These are phyloP conservation scores for Brevipalpus yothersi DNA, from an alignment of 1,140 invertebrate species.

Conservation along the genomic window DNA sequence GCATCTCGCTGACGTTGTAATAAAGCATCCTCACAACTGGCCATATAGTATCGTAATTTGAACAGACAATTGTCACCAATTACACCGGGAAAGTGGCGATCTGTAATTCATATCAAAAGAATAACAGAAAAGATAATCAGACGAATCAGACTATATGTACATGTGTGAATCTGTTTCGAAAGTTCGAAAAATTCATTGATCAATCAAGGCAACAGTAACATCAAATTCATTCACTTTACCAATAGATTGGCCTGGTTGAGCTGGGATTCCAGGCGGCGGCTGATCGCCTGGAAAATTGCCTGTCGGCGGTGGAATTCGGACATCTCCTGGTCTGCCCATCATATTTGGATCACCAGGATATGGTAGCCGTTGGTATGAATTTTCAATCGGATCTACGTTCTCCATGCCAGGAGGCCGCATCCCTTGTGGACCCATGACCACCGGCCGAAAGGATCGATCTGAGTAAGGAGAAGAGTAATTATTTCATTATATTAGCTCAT, in stretches of 20 bases:
- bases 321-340: background rate
- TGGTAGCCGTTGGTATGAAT: background rate
- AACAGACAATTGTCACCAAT: slow-evolving; percentile 1
- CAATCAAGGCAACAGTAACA: too few relatives aligned
- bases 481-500: background rate
- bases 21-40: slow-evolving; percentile 4
- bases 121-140: too few relatives aligned
- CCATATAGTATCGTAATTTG: background rate
- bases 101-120: background rate
- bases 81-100: background rate
- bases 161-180: too few relatives aligned
- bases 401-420: background rate
- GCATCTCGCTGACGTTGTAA: slow-evolving; percentile 5
- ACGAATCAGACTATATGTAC: too few relatives aligned
- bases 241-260: background rate
- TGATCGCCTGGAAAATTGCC: background rate
- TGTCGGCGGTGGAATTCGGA: background rate
- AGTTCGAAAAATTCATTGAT: background rate
- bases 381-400: background rate
- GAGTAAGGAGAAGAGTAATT: background rate
- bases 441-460: background rate
- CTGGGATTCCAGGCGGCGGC: background rate
- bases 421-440: background rate
- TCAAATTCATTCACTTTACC: background rate
- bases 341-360: background rate